phyloP scores from a whole-genome alignment of 2,797 vertebrate species.

The Malurus leucopterus region DNA sequence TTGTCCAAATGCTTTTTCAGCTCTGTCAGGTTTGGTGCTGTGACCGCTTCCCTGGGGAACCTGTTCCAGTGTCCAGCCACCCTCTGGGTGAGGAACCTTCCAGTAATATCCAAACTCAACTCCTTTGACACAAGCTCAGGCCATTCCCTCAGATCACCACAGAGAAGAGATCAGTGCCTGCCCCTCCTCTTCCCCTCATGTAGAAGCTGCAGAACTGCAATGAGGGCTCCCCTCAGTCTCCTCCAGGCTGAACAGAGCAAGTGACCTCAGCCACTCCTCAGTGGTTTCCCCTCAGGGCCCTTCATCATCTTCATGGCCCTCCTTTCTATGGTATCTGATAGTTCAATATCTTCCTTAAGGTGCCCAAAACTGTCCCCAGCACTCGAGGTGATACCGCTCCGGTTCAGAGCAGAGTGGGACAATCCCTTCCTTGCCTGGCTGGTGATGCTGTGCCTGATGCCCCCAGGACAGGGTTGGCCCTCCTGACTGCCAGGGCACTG shows the following conservation, averaged over 20 bases:
- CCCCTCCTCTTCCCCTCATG: too few species aligned
- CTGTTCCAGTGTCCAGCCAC: neutral
- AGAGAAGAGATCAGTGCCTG: too few species aligned
- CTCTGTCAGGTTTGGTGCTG: neutral
- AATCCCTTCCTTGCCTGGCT: accelerated
- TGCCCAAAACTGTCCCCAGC: accelerated
- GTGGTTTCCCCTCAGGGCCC: neutral
- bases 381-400: neutral
- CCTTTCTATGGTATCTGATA: neutral
- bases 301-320: neutral
- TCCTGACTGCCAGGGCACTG: neutral
- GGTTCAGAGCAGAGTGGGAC: neutral
- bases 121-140: neutral
- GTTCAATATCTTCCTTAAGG: neutral
- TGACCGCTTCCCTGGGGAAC: neutral
- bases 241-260: neutral
- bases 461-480: accelerated
- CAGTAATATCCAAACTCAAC: neutral
- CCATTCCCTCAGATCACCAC: too few species aligned
- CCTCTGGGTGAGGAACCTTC: neutral
- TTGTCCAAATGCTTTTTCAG: neutral
- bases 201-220: too few species aligned
- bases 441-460: accelerated
- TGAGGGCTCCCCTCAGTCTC: neutral
- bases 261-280: neutral